These are phyloP conservation scores for Chrysogorgia sp. DNA, from an alignment of 92 coral and sea anemone species.

Conservation along the genomic window DNA sequence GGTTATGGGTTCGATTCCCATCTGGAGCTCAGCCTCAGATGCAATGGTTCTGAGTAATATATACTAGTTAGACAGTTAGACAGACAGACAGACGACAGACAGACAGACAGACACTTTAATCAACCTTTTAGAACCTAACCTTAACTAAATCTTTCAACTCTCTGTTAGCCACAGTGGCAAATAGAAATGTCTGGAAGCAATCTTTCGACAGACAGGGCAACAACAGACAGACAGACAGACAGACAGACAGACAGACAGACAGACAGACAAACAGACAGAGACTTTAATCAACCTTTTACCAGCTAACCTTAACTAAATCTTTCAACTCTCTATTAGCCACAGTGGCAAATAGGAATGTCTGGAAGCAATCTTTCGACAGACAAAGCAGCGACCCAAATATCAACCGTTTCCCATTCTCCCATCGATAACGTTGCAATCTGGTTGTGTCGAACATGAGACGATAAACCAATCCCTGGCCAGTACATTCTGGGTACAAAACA, in stretches of 20 bases:
- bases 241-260: no score
- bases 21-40: no score
- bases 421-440: conserved; percentile 58
- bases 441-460: conserved; percentile 71
- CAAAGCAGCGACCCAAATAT: conserved; percentile 88
- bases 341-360: conserved; percentile 76
- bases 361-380: conserved; percentile 85
- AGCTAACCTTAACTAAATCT: conserved; percentile 66
- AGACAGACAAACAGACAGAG: no score
- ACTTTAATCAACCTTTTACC: no score
- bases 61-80: no score
- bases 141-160: conserved; percentile 65
- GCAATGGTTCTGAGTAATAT: no score
- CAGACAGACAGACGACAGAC: no score
- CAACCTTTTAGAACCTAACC: no score
- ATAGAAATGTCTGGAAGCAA: conserved; percentile 73
- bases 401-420: conserved; percentile 94
- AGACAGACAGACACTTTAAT: no score
- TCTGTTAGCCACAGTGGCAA: conserved; percentile 86
- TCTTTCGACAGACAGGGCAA: conserved; percentile 88
- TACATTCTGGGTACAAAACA: conserved; percentile 69
- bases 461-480: conserved; percentile 66
- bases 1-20: no score
- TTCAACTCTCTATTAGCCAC: conserved; percentile 76
- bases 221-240: no score